Conservation (phyloP, 2,113 vertebrate species). For the Sclerurus mexicanus region DNA sequence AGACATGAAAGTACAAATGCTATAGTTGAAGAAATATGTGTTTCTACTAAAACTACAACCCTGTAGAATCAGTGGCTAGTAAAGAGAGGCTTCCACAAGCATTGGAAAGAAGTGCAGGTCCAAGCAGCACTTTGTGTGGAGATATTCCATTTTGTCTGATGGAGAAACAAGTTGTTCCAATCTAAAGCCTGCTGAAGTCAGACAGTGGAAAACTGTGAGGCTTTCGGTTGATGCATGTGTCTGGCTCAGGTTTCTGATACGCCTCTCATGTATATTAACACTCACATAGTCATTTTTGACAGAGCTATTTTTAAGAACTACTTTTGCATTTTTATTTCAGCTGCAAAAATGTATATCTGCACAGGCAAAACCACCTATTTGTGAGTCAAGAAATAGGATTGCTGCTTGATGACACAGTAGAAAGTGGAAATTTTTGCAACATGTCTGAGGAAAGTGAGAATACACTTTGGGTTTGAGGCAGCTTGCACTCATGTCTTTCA, state of each 20-base stretch:
- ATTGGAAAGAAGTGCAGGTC: not conserved
- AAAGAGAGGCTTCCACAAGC: not conserved
- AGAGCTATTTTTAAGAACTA: not conserved
- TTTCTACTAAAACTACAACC: not conserved
- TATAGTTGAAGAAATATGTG: not conserved
- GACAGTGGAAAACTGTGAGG: not conserved
- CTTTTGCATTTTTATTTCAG: not conserved
- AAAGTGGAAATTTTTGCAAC: not conserved
- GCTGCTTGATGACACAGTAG: not conserved
- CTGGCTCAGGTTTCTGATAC: not conserved
- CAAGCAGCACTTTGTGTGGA: not conserved
- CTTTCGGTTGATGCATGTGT: not conserved
- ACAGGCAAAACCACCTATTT: not conserved
- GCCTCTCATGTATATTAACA: not conserved
- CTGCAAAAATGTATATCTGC: not conserved
- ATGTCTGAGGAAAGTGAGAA: not conserved
- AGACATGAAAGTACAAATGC: not conserved
- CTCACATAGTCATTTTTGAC: not conserved
- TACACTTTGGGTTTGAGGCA: not conserved
- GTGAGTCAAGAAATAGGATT: not conserved
- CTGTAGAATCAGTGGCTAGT: not conserved
- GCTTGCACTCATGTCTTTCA: not conserved
- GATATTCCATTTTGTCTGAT: not conserved
- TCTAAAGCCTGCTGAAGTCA: not conserved
- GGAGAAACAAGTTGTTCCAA: not conserved